phyloP scores from a whole-genome alignment of 2,797 vertebrate genomes.

The Masticophis lateralis region DNA sequence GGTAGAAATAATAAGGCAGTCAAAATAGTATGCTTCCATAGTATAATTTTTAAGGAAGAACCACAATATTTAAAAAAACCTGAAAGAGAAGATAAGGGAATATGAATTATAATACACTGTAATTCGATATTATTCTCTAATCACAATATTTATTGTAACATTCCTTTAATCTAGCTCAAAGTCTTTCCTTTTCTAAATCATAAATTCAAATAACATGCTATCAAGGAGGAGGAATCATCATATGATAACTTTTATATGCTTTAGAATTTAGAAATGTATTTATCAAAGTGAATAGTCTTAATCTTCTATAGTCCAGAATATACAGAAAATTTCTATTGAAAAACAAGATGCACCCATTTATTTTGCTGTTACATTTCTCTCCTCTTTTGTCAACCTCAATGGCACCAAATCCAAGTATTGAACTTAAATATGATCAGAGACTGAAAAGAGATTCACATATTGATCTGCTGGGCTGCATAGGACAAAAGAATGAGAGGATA shows the following conservation, averaged over 20 bases:
- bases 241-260: slow-evolving; percentile 60
- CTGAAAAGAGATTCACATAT: slow-evolving; percentile 14
- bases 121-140: slow-evolving; percentile 46
- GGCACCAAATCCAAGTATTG: slow-evolving; percentile 32
- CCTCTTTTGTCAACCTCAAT: slow-evolving; percentile 27
- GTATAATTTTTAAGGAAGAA: slow-evolving; percentile 5
- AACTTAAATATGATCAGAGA: slow-evolving; percentile 27
- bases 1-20: neutral
- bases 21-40: neutral
- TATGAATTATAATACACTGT: slow-evolving; percentile 23
- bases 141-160: slow-evolving; percentile 50
- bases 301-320: slow-evolving; percentile 60
- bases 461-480: neutral
- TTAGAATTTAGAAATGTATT: slow-evolving; percentile 50
- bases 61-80: neutral
- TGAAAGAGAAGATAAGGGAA: slow-evolving; percentile 11
- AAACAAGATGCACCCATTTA: slow-evolving; percentile 41
- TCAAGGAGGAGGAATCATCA: slow-evolving; percentile 44
- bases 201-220: slow-evolving; percentile 64
- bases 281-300: slow-evolving; percentile 67
- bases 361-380: slow-evolving; percentile 46
- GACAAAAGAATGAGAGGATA: slow-evolving; percentile 15
- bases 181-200: slow-evolving; percentile 48
- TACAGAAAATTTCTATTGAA: slow-evolving; percentile 54
- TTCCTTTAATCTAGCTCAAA: slow-evolving; percentile 49